A percentile compares a stretch with the other conserved stretches of the same genome.
Evolutionary conservation across 2,888 invertebrate species (phyloP).

Genomic region (Caenorhabditis sulstoni): DNA sequence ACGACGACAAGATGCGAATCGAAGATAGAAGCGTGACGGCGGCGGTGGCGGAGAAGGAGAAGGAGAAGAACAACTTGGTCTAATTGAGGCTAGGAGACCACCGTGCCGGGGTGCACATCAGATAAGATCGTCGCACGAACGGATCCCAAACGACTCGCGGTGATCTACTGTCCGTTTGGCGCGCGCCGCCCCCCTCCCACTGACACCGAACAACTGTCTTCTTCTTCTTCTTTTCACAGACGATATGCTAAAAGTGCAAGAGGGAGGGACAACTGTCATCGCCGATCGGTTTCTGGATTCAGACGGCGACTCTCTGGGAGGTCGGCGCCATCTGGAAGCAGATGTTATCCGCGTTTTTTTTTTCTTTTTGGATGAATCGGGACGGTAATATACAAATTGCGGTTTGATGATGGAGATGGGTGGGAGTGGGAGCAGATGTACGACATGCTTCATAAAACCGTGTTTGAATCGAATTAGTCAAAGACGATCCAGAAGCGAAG

Average conservation of each 20-base stretch:
- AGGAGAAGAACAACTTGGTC: constrained; percentile 16
- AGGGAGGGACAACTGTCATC: neutral
- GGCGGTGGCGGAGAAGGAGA: too few species aligned
- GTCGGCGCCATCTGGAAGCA: constrained; percentile 43
- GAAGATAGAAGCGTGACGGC: too few species aligned
- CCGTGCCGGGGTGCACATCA: constrained; percentile 47
- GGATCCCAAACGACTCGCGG: constrained; percentile 27
- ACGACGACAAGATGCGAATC: too few species aligned
- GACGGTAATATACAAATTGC: constrained; percentile 27
- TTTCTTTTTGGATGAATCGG: neutral
- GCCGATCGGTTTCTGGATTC: neutral
- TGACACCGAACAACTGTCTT: neutral
- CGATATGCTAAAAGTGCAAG: constrained; percentile 6
- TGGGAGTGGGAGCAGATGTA: constrained; percentile 29
- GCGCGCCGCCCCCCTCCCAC: constrained; percentile 12
- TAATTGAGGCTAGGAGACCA: constrained; percentile 41
- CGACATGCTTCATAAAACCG: constrained; percentile 26
- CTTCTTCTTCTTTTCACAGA: neutral
- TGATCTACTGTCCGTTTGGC: constrained; percentile 35
- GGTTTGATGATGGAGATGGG: constrained; percentile 25
- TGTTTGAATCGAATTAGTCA: constrained; percentile 16
- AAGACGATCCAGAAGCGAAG: too few species aligned
- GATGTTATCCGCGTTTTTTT: constrained; percentile 22
- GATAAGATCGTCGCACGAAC: constrained; percentile 22
- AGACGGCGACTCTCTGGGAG: neutral